Base-by-base conservation (phyloP, 53 echinoderm and acorn worm genomes). In the Astropecten irregularis region DNA sequence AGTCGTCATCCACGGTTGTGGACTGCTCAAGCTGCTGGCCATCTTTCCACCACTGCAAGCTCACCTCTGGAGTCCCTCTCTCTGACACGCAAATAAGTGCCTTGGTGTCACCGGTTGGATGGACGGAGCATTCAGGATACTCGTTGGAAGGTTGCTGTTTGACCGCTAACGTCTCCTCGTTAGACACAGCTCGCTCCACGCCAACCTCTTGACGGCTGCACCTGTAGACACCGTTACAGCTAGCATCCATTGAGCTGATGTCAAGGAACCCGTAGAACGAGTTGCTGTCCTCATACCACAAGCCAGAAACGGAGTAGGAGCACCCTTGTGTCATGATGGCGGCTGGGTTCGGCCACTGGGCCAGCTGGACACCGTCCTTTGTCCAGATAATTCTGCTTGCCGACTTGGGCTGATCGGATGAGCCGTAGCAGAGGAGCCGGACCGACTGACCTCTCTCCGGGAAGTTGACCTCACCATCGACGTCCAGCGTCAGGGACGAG, bases 41-140 rank as follows among this genome's bases (percentile, higher is more conserved):
- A 28, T 42, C 77, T 77, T 77, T 77, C 77, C 58, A 59, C 77
- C 77, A 77, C 77, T 77, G 48, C 3, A 77, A 44, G 46, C 60
- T 77, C 23, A 77, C 77, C 19, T 0, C 42, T 4, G 77, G 77
- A 59, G 36, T 77, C 18, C 77, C 77, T 39, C 59, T 77, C 46
- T 77, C 77, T 39, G 77, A 77, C 15, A 13, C 13, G 40, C 77
- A 77, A 40, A 44, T 26, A 5, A 77, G 23, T 18, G n/a, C 28
- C 26, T 59, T 40, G 18, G 40, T 16, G n/a, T 25, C 33, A 0
- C 44, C 21, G 13, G 40, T 2, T 1, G 30, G 0, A 44, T 4
- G 60, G 42, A 77, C 30, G 14, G 44, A 77, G 33, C 77, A 77
- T 44, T 30, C 10, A 7, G 79, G 79, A 30, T 79, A 61, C 33